Percentiles rank a stretch among this genome's conserved stretches.
Evolutionary conservation across 2,797 vertebrate genomes (phyloP).

Genomic region (Megaceryle alcyon): DNA sequence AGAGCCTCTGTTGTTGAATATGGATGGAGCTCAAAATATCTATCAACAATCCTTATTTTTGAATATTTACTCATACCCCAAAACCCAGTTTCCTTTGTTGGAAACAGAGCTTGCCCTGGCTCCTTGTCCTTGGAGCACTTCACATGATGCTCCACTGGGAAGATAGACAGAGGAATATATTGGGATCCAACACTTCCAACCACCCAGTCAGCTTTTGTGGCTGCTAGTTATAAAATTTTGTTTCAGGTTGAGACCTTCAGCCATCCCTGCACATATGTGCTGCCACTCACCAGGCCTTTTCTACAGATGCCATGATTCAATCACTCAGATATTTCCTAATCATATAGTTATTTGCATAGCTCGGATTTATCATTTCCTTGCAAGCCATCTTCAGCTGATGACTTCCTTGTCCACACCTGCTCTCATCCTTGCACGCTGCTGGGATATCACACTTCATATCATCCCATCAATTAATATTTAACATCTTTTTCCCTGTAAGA

Average conservation of each 20-base stretch:
- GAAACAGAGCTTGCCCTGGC: background rate
- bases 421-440: background rate
- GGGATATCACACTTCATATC: background rate
- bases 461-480: background rate
- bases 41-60: background rate
- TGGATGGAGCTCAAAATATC: background rate
- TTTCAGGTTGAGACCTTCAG: background rate
- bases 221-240: background rate
- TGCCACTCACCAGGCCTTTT: background rate
- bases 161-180: background rate
- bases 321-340: background rate
- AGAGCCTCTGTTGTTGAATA: background rate
- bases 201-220: background rate
- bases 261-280: rapidly evolving
- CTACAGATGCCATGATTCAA: rapidly evolving
- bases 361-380: background rate
- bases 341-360: background rate
- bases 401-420: background rate
- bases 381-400: background rate
- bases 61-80: background rate
- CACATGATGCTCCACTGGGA: background rate
- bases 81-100: background rate
- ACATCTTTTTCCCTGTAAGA: background rate
- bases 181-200: background rate
- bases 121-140: background rate